Percentiles rank a stretch among this genome's conserved stretches.
These are phyloP conservation scores for Sebastolobus alascanus DNA, from an alignment of 2,797 vertebrate genomes.

Conservation along the genomic window DNA sequence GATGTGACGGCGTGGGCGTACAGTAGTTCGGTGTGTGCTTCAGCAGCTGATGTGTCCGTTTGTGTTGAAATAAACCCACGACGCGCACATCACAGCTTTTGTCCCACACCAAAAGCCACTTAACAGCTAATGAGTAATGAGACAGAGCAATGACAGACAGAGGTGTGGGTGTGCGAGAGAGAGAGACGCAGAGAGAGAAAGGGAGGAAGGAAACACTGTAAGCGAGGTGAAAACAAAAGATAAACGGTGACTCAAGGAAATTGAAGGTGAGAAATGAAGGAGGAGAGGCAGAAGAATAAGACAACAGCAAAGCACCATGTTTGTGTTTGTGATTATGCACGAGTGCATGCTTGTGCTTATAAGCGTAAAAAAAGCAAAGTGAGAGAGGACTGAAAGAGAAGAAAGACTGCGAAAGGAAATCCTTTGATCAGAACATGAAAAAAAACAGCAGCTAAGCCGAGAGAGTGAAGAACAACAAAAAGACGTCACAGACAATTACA, in stretches of 20 bases:
- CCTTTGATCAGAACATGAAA: slow-evolving; percentile 74
- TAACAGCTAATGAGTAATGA: slow-evolving; percentile 45
- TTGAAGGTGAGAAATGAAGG: slow-evolving; percentile 4
- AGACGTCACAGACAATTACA: slow-evolving; percentile 74
- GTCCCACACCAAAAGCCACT: slow-evolving; percentile 35
- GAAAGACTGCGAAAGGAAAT: slow-evolving; percentile 52
- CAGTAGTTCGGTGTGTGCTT: slow-evolving; percentile 10
- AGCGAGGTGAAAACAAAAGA: slow-evolving; percentile 24
- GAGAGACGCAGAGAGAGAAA: not conserved
- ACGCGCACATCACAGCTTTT: slow-evolving; percentile 42
- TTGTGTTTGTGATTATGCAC: slow-evolving; percentile 37
- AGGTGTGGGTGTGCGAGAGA: slow-evolving; percentile 10
- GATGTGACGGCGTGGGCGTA: slow-evolving; percentile 23
- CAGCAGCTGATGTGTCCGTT: slow-evolving; percentile 10
- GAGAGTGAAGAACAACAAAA: slow-evolving; percentile 62
- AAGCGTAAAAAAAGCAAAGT: slow-evolving; percentile 21
- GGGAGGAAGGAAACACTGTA: slow-evolving; percentile 2
- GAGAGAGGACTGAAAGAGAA: slow-evolving; percentile 33
- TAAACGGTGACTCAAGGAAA: slow-evolving; percentile 21
- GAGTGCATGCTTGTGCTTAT: slow-evolving; percentile 9
- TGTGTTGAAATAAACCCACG: slow-evolving; percentile 28
- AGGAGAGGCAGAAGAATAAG: not conserved
- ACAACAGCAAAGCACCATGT: slow-evolving; percentile 7
- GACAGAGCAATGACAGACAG: slow-evolving; percentile 37
- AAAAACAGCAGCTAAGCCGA: slow-evolving; percentile 61